Evolutionary conservation across 2,113 vertebrate genomes (phyloP), one percentile per base, ranked within the genome.

Genomic region (Gobius niger): DNA sequence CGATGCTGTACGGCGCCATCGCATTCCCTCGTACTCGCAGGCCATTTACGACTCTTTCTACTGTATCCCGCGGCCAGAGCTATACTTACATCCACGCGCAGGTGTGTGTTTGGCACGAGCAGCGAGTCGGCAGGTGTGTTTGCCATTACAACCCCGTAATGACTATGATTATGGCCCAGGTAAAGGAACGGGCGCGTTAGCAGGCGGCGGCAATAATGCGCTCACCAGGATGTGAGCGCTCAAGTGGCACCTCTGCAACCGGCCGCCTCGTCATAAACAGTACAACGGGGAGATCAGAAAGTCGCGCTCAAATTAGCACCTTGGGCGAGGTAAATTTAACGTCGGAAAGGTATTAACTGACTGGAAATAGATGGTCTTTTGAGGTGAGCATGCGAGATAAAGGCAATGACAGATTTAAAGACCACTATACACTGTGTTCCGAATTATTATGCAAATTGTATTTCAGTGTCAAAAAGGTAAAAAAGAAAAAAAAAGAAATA

Each of bases 21-120:
- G 74, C 52, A 47, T 75, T 41, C 65, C 44, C 12, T 46, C 54
- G 44, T 62, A 59, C 18, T 49, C 18, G n/a, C 54, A n/a, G 72
- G 78, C 66, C 47, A 34, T 49, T 63, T 83, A 52, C 71, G 64
- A 84, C 82, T 84, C 82, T 82, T 75, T 77, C 60, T 59, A 63
- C n/a, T 18, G 18, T 47, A 7, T 63, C 73, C 50, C 65, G 56
- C 2, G 24, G 9, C 16, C 71, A 82, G 18, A 66, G 73, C 65
- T 85, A 71, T 78, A 86, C 75, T 88, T 87, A 34, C 24, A 88
- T 62, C 16, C 80, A 63, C 49, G 77, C 67, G 65, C 89, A 90
- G 90, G 89, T 90, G 87, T 87, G 88, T 76, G 76, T 85, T 76
- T 88, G 84, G 80, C 83, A 76, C 1, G 6, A 71, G 79, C 60